Evolutionary conservation across 2,113 vertebrate genomes (phyloP).

Genomic region (Pterocles orientalis): DNA sequence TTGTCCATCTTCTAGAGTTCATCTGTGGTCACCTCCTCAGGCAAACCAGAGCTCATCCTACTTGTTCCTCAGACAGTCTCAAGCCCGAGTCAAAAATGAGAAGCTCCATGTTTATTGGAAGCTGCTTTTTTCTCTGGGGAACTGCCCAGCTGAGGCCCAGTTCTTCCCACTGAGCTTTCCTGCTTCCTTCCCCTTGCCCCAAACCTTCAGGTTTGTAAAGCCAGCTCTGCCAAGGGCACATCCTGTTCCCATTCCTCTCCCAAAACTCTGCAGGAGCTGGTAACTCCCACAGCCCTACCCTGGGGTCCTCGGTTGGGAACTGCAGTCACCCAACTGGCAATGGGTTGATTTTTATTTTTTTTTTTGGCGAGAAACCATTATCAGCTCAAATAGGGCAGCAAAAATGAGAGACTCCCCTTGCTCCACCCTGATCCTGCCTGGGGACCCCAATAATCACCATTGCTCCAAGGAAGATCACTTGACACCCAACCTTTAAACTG

Average conservation of each 20-base stretch:
- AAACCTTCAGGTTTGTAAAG: neutral
- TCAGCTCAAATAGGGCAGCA: neutral
- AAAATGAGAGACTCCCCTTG: neutral
- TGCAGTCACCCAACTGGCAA: neutral
- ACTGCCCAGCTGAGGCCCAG: neutral
- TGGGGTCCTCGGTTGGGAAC: neutral
- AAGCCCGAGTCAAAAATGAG: neutral
- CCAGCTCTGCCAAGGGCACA: neutral
- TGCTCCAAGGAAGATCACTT: neutral
- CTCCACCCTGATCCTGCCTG: neutral
- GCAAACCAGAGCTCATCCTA: neutral
- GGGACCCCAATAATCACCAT: neutral
- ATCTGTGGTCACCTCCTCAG: neutral
- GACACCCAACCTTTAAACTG: neutral
- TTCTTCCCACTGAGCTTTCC: neutral
- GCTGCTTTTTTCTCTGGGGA: neutral
- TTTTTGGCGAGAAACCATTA: neutral
- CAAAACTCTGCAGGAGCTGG: neutral
- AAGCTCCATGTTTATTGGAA: neutral
- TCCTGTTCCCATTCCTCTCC: neutral
- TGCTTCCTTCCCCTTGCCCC: neutral
- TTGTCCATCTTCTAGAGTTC: neutral
- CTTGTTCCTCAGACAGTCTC: neutral
- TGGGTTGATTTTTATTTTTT: neutral
- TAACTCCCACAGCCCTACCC: neutral